Evolutionary conservation across 2,888 invertebrate genomes (phyloP).

Genomic region (Lasioglossum figueresi): DNA sequence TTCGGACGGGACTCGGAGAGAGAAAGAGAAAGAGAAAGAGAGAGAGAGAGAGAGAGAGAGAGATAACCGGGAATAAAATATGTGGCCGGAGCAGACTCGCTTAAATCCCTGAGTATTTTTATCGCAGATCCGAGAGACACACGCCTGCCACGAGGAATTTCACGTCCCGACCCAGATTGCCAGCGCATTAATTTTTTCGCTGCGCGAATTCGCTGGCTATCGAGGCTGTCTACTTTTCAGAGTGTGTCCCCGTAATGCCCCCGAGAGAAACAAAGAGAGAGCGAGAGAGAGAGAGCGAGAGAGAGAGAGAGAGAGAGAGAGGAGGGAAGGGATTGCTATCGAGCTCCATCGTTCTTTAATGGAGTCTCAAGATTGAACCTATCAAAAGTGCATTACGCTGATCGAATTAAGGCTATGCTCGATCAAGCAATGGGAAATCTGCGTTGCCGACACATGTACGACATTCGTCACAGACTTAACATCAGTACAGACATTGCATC

Average conservation of each 20-base stretch:
- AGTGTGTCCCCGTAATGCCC: slow-evolving; percentile 18
- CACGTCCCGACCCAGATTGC: neutral
- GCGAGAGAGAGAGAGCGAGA: slow-evolving; percentile 1
- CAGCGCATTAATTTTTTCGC: neutral
- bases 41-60: neutral
- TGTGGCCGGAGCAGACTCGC: neutral
- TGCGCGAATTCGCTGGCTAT: slow-evolving; percentile 1
- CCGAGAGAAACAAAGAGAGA: slow-evolving; percentile 14
- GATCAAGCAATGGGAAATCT: slow-evolving; percentile 22
- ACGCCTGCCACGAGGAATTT: neutral
- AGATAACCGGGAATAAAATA: slow-evolving; percentile 15
- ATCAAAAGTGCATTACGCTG: slow-evolving; percentile 37
- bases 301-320: slow-evolving; percentile 4
- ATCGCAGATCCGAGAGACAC: neutral
- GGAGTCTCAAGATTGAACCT: slow-evolving; percentile 34
- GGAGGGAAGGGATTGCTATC: slow-evolving; percentile 21
- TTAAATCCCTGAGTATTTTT: slow-evolving; percentile 19
- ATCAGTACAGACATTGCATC: too few species aligned
- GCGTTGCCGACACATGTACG: neutral
- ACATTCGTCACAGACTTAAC: too few species aligned
- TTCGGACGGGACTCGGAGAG: slow-evolving; percentile 30
- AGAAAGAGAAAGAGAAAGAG: neutral
- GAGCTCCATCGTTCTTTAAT: slow-evolving; percentile 26
- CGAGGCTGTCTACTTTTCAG: slow-evolving; percentile 4
- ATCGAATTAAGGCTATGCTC: slow-evolving; percentile 30